These are phyloP conservation scores for Streptopelia turtur DNA, from an alignment of 2,797 vertebrate species.

Conservation along the genomic window DNA sequence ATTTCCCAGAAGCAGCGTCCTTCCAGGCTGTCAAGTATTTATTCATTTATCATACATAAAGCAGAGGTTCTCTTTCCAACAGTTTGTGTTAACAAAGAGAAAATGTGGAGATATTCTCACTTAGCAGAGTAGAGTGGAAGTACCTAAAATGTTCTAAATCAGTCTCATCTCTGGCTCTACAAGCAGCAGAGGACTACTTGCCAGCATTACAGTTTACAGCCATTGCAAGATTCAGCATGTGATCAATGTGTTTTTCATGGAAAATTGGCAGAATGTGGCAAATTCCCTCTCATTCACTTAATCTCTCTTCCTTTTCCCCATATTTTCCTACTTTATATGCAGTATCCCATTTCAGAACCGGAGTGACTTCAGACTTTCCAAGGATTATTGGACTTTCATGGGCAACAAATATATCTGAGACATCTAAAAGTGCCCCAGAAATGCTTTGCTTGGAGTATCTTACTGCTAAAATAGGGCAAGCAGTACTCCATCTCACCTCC, in stretches of 20 bases:
- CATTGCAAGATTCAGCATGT: not conserved
- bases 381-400: conserved; percentile 13
- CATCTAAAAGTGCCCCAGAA: conserved; percentile 15
- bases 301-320: not conserved
- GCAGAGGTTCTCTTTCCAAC: not conserved
- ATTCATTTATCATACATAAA: not conserved
- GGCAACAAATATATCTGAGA: not conserved
- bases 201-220: not conserved
- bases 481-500: not conserved
- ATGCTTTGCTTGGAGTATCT: conserved; percentile 4
- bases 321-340: not conserved
- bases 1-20: not conserved
- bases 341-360: conserved; percentile 25
- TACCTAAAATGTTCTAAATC: not conserved
- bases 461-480: conserved; percentile 44
- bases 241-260: not conserved
- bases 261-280: conserved; percentile 10
- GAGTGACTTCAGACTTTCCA: conserved; percentile 55
- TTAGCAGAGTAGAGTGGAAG: not conserved
- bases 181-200: not conserved
- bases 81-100: not conserved
- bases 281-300: not conserved
- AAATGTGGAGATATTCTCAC: not conserved
- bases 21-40: not conserved
- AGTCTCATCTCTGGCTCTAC: not conserved